These are phyloP conservation scores for Rhizomys pruinosus DNA, from an alignment of 2,113 vertebrate species.

Conservation along the genomic window DNA sequence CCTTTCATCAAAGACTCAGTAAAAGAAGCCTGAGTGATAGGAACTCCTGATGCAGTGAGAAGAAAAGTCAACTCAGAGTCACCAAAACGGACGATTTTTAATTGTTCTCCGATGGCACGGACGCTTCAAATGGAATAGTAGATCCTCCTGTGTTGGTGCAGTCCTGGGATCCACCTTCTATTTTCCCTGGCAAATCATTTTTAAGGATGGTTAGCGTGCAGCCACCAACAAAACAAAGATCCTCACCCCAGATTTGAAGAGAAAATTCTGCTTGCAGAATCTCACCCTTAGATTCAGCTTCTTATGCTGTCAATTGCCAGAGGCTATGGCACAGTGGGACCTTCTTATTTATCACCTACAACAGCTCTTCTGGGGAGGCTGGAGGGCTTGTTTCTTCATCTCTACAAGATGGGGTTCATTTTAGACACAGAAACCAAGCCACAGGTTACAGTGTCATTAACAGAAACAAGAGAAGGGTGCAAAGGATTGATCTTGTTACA, in stretches of 20 bases:
- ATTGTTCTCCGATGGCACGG: not conserved
- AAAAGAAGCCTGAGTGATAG: not conserved
- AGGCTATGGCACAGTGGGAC: not conserved
- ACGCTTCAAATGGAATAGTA: conserved; percentile 20
- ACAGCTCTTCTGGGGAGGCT: not conserved
- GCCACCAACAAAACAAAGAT: not conserved
- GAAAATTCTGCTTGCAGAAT: conserved; percentile 34
- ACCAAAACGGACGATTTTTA: conserved; percentile 50
- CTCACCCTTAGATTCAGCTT: conserved; percentile 8
- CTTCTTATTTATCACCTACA: conserved; percentile 28
- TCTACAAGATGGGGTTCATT: not conserved
- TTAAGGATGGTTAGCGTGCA: not conserved
- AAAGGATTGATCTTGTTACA: not conserved
- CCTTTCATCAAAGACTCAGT: not conserved
- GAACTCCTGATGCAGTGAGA: conserved; percentile 39
- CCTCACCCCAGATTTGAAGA: not conserved
- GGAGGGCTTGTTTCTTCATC: not conserved
- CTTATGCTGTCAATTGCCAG: not conserved
- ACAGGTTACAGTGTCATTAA: not conserved
- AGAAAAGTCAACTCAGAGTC: conserved; percentile 4
- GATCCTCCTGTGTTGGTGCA: not conserved
- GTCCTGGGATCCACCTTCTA: not conserved
- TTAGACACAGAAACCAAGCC: not conserved
- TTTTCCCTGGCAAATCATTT: not conserved
- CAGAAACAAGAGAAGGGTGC: not conserved